A percentile compares a stretch with the other conserved stretches of the same genome.
phyloP scores from a whole-genome alignment of 2,113 vertebrate genomes.

The Chaenogobius annularis region DNA sequence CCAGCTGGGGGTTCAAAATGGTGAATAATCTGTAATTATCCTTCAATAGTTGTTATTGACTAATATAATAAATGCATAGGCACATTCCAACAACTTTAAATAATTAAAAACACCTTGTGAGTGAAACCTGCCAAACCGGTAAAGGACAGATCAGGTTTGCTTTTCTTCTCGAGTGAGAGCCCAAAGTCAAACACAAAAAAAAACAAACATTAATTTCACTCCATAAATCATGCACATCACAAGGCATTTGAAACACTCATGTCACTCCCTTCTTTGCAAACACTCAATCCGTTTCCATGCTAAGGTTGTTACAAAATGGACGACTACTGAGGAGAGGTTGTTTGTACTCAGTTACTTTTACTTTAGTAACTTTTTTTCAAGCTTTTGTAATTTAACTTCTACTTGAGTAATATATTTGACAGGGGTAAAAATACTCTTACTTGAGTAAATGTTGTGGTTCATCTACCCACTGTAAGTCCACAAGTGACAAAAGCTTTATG shows the following conservation, averaged over 20 bases:
- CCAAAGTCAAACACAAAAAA: slow-evolving; percentile 11
- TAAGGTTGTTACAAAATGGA: background rate
- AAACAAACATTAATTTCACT: background rate
- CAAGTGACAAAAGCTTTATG: too few relatives aligned
- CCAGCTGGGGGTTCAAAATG: background rate
- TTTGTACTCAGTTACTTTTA: too few relatives aligned
- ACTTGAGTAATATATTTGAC: too few relatives aligned
- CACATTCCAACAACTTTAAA: background rate
- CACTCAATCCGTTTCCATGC: background rate
- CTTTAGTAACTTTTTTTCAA: too few relatives aligned
- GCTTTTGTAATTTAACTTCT: too few relatives aligned
- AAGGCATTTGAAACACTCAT: slow-evolving; percentile 5
- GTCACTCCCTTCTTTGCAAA: slow-evolving; percentile 5
- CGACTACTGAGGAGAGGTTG: background rate
- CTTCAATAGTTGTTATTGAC: background rate
- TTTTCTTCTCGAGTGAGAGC: background rate
- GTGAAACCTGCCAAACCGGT: slow-evolving; percentile 33
- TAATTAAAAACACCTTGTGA: background rate
- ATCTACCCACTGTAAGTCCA: too few relatives aligned
- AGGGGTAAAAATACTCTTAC: too few relatives aligned
- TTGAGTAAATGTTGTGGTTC: too few relatives aligned
- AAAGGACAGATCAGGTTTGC: background rate
- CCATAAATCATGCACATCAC: background rate
- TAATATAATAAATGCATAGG: background rate
- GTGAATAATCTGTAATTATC: background rate